Evolutionary conservation across 2,888 invertebrate genomes (phyloP).

Genomic region (Orthosia gracilis): DNA sequence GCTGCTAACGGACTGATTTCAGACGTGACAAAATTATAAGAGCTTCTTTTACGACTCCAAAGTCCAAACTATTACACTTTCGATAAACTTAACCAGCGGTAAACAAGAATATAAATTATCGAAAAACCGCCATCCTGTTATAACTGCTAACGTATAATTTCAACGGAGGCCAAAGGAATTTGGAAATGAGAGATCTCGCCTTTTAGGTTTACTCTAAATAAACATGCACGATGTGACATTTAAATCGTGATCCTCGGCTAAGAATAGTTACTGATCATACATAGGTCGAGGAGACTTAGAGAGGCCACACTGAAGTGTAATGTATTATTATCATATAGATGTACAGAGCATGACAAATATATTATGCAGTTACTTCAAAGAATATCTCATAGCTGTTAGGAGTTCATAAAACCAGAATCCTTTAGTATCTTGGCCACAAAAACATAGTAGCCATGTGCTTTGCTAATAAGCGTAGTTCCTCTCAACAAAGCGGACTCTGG

Average conservation of each 20-base stretch:
- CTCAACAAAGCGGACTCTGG: slow-evolving; percentile 35
- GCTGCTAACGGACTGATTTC: slow-evolving; percentile 5
- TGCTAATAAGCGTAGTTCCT: slow-evolving; percentile 40
- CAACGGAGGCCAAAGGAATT: slow-evolving; percentile 18
- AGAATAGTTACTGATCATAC: slow-evolving; percentile 41
- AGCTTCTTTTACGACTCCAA: slow-evolving; percentile 16
- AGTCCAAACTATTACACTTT: slow-evolving; percentile 10
- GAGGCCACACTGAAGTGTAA: slow-evolving; percentile 9
- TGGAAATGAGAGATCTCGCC: slow-evolving; percentile 10
- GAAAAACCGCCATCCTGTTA: slow-evolving; percentile 4
- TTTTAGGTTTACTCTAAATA: slow-evolving; percentile 32
- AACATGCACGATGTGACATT: slow-evolving; percentile 49
- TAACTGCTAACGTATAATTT: background rate
- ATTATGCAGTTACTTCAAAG: slow-evolving; percentile 8
- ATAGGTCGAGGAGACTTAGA: slow-evolving; percentile 30
- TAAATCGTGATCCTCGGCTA: slow-evolving; percentile 34
- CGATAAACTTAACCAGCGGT: slow-evolving; percentile 2
- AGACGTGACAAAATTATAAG: slow-evolving; percentile 32
- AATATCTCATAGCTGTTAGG: slow-evolving; percentile 7
- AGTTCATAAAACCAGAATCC: slow-evolving; percentile 16
- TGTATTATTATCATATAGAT: background rate
- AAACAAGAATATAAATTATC: slow-evolving; percentile 28
- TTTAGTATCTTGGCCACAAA: slow-evolving; percentile 2
- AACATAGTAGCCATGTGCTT: slow-evolving; percentile 19
- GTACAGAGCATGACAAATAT: slow-evolving; percentile 4